Evolutionary conservation across 2,113 vertebrate species (phyloP), one percentile per base, ranked within the genome.

Genomic region (Colius striatus): DNA sequence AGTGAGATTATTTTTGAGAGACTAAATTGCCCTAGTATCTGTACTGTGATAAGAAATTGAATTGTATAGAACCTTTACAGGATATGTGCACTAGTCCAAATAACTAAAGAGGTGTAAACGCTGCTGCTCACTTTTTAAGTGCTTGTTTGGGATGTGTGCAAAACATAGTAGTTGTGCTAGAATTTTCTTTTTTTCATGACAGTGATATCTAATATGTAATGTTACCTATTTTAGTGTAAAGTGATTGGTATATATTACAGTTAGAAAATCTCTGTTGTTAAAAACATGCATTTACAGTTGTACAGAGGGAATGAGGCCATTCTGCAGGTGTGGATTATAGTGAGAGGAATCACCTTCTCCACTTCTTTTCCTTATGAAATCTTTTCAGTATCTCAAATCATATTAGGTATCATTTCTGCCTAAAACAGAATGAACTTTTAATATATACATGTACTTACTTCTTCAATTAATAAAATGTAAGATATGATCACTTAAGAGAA

Each of bases 201-300:
- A 95, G 79, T 50, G 13, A 87, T 88, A 79, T 74, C 47, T 92
- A 65, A 89, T 94, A 86, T 83, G 34, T 26, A 62, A 41, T 68
- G 47, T 41, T 88, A 87, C 87, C 95, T 93, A 73, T 91, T 96
- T 83, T 82, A 90, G 30, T 84, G 73, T 61, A 58, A 91, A 71
- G 45, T 68, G 43, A 68, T 95, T 20, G 22, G 81, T 89, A 62
- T 91, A 85, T 78, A 77, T 92, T 94, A 87, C 80, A 95, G 87
- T 92, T 91, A 70, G 82, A 92, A 95, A 96, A 84, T 63, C 25
- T 94, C 97, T 97, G 90, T 78, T 96, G 79, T 91, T 92, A 93
- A 90, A 84, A 96, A 73, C n/a, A 38, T 87, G 57, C 85, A 89
- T 97, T 97, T 97, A 94, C 90, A 97, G 89, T 87, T 95, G 95